A percentile compares a stretch with the other conserved stretches of the same genome.
Evolutionary conservation across 1,140 invertebrate genomes (phyloP).

Genomic region (Latrodectus geometricus): DNA sequence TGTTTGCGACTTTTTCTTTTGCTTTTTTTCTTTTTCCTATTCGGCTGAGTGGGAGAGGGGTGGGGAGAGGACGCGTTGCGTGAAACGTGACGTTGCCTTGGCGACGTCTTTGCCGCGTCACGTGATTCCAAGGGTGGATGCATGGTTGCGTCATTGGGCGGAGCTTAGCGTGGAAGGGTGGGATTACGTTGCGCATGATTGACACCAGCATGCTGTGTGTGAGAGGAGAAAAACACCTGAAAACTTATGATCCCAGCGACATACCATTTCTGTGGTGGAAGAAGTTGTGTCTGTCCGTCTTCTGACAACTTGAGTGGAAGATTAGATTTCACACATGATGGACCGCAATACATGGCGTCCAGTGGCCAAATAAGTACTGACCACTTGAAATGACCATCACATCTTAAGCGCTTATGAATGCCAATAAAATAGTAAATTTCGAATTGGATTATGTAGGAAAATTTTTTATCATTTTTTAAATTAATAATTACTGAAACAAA

Average conservation of each 20-base stretch:
- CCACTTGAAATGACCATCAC: not conserved
- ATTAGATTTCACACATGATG: not conserved
- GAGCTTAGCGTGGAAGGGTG: constrained; percentile 10
- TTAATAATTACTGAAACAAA: too few species aligned
- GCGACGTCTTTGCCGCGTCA: constrained; percentile 51
- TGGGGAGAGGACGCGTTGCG: constrained; percentile 46
- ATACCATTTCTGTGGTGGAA: not conserved
- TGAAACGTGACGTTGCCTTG: constrained; percentile 60
- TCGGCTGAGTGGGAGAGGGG: constrained; percentile 4
- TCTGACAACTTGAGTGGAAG: not conserved
- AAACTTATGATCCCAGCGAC: constrained; percentile 8
- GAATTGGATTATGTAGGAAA: too few species aligned
- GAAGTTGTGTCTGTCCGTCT: constrained; percentile 12
- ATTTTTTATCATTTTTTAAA: too few species aligned
- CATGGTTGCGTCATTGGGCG: constrained; percentile 54
- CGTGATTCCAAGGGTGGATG: constrained; percentile 42
- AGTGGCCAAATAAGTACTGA: not conserved
- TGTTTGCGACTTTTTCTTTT: constrained; percentile 57
- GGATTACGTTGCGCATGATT: constrained; percentile 49
- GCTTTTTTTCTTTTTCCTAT: constrained; percentile 47
- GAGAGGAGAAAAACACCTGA: constrained; percentile 53
- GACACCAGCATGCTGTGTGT: constrained; percentile 38
- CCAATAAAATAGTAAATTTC: too few species aligned
- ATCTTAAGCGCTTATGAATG: too few species aligned
- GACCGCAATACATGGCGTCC: not conserved